A percentile compares a stretch with the other conserved stretches of the same genome.
Evolutionary conservation across 2,888 invertebrate genomes (phyloP).

Genomic region (Ennomos quercinarius): DNA sequence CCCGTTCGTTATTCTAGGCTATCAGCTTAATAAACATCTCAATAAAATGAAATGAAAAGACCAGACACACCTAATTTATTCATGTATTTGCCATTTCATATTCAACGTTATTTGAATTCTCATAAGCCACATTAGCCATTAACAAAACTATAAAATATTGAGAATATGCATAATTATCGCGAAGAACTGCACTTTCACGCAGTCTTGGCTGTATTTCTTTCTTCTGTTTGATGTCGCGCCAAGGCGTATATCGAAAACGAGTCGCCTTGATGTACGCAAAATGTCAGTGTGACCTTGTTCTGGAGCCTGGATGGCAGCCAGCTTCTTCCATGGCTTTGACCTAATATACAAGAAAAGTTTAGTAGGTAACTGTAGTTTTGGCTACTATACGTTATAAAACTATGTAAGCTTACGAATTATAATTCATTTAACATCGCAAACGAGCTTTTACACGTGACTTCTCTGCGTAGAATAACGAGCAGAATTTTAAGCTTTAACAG

Average conservation of each 20-base stretch:
- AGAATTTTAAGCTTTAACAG: background rate
- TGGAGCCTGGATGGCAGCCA: slow-evolving; percentile 54
- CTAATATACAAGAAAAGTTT: slow-evolving; percentile 41
- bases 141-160: slow-evolving; percentile 21
- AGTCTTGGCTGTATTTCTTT: slow-evolving; percentile 45
- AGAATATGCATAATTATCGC: slow-evolving; percentile 12
- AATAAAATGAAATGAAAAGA: slow-evolving; percentile 2
- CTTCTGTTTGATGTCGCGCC: slow-evolving; percentile 49
- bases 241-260: slow-evolving; percentile 42
- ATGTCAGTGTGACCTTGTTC: slow-evolving; percentile 45
- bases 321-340: slow-evolving; percentile 52
- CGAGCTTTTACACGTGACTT: slow-evolving; percentile 4
- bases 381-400: slow-evolving; percentile 24
- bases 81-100: slow-evolving; percentile 29
- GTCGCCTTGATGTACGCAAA: slow-evolving; percentile 40
- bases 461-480: background rate
- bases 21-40: background rate
- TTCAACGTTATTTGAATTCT: slow-evolving; percentile 22
- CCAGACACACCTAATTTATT: slow-evolving; percentile 29
- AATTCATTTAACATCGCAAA: slow-evolving; percentile 23
- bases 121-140: slow-evolving; percentile 9
- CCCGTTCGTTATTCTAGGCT: slow-evolving; percentile 8
- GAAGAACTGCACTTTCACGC: slow-evolving; percentile 48
- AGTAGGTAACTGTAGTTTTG: slow-evolving; percentile 31
- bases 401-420: slow-evolving; percentile 19